Evolutionary conservation across 2,888 invertebrate species (phyloP).

Genomic region (Sacculina carcini): DNA sequence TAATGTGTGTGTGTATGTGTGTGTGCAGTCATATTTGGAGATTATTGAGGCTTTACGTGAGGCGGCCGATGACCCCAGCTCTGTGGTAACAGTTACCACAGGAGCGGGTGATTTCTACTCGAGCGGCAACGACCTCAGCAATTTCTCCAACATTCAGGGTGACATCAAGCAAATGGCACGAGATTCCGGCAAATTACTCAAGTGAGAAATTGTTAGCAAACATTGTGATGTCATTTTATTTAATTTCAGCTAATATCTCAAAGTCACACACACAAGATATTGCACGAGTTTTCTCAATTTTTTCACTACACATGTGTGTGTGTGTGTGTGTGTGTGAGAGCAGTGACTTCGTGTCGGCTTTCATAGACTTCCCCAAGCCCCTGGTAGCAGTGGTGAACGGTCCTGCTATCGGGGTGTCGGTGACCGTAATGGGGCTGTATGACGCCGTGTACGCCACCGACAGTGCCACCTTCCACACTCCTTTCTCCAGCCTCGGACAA

Average conservation of each 20-base stretch:
- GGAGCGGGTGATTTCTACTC: conserved; percentile 54
- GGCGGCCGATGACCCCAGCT: conserved; percentile 36
- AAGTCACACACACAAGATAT: no score
- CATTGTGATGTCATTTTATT: no score
- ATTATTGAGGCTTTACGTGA: conserved; percentile 35
- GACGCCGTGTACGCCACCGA: conserved; percentile 74
- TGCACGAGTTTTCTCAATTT: no score
- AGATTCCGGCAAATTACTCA: conserved; percentile 7
- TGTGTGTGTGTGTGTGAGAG: not conserved
- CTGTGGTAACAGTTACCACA: conserved; percentile 45
- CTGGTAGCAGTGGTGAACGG: conserved; percentile 73
- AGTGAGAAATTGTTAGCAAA: no score
- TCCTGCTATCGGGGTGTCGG: conserved; percentile 70
- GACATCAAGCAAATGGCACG: conserved; percentile 18
- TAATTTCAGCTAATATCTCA: no score
- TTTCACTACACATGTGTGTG: not conserved
- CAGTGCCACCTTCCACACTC: conserved; percentile 66
- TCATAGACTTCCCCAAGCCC: conserved; percentile 67
- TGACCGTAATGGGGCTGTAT: conserved; percentile 55
- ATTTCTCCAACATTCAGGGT: conserved; percentile 21
- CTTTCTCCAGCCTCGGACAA: conserved; percentile 58
- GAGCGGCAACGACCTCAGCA: conserved; percentile 50
- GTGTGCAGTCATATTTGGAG: conserved; percentile 33
- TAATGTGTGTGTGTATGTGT: not conserved
- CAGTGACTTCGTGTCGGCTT: conserved; percentile 35